These are phyloP conservation scores for Metallyticus violacea DNA, from an alignment of 2,888 invertebrate species.

Conservation along the genomic window DNA sequence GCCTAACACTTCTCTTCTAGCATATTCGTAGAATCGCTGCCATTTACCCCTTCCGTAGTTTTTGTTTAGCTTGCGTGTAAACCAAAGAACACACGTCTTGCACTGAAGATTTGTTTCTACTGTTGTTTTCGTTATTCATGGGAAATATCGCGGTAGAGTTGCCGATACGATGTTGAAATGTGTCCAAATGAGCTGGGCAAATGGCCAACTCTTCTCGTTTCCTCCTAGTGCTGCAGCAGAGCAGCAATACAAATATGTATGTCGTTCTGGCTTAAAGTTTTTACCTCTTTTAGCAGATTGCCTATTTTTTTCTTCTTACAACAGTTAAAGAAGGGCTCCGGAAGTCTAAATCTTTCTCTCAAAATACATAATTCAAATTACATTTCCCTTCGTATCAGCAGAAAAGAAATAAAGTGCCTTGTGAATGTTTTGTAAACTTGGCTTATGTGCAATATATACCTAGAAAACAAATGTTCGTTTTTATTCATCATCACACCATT, in stretches of 20 bases:
- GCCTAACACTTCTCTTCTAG: not conserved
- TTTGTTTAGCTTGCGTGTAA: not conserved
- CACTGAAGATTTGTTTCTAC: not conserved
- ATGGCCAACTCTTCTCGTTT: not conserved
- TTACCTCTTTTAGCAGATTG: not conserved
- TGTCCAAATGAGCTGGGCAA: constrained; percentile 22
- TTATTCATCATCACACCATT: too few species aligned
- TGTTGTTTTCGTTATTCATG: not conserved
- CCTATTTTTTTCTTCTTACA: not conserved
- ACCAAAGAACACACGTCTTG: not conserved
- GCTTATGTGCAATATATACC: too few species aligned
- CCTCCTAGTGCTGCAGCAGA: not conserved
- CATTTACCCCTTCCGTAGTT: not conserved
- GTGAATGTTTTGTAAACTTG: not conserved
- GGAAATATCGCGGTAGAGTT: not conserved
- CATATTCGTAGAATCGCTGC: not conserved
- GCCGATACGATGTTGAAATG: constrained; percentile 9
- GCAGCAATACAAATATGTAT: not conserved
- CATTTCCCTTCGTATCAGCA: not conserved
- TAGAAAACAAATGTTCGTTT: too few species aligned
- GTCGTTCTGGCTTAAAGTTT: not conserved
- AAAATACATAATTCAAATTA: not conserved
- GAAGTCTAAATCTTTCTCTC: not conserved
- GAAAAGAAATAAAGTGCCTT: not conserved
- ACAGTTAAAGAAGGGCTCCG: not conserved